These are phyloP conservation scores for Leiothrix lutea DNA, from an alignment of 2,113 vertebrate species.

Conservation along the genomic window DNA sequence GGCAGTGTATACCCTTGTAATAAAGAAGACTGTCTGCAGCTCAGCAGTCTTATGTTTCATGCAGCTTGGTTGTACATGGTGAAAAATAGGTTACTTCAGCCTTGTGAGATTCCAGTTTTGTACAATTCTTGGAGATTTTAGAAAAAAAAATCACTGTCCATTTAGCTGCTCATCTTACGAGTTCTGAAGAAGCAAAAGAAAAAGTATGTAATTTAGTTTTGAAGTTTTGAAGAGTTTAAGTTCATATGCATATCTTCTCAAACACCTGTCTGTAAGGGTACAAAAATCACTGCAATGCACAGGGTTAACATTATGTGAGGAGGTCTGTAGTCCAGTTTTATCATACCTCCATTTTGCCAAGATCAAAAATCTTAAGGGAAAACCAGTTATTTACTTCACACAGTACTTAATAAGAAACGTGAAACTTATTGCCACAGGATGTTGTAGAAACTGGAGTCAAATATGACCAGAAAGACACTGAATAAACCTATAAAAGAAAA, in stretches of 20 bases:
- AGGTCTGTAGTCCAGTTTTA: neutral
- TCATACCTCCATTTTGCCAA: neutral
- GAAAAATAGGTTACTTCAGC: neutral
- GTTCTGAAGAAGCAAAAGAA: neutral
- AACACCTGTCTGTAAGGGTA: neutral
- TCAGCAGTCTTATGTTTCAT: neutral
- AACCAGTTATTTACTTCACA: neutral
- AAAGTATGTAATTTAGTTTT: neutral
- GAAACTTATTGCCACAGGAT: neutral
- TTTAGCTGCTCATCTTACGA: neutral
- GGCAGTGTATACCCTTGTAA: constrained; percentile 16
- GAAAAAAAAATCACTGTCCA: neutral
- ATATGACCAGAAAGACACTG: neutral
- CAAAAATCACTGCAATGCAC: neutral
- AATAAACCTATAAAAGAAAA: neutral
- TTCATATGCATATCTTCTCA: neutral
- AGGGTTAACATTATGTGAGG: rapidly evolving
- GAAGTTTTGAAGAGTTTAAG: neutral
- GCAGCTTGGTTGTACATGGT: neutral
- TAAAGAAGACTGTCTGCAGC: constrained; percentile 31
- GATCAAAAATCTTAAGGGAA: neutral
- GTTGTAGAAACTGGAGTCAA: neutral
- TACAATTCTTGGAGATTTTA: neutral
- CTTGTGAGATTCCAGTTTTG: neutral
- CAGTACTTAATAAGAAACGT: neutral